phyloP scores from a whole-genome alignment of 2,797 vertebrate species.

The Varecia variegata region DNA sequence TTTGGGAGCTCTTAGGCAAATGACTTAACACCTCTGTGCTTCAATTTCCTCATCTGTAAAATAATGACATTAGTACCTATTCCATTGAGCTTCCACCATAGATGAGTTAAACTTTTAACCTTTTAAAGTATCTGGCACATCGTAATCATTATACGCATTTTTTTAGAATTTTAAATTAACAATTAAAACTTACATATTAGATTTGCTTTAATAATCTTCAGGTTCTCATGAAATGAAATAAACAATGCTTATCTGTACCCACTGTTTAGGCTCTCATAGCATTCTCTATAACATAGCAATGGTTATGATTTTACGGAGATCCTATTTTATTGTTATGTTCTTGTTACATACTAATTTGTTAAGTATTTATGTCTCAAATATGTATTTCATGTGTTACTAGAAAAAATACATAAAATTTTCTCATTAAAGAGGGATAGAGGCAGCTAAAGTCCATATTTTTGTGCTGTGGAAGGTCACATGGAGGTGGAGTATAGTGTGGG shows the following conservation, averaged over 20 bases:
- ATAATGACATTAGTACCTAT: not conserved
- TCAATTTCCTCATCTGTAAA: not conserved
- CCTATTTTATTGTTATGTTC: not conserved
- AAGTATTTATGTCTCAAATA: not conserved
- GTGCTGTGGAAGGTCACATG: not conserved
- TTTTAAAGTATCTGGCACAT: not conserved
- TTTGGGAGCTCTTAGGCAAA: not conserved
- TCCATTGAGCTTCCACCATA: not conserved
- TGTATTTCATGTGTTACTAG: not conserved
- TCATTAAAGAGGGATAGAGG: not conserved
- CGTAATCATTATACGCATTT: not conserved
- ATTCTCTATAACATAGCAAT: not conserved
- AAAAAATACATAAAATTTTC: not conserved
- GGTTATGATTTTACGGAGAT: not conserved
- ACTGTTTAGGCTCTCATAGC: not conserved
- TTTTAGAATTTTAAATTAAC: not conserved
- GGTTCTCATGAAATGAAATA: not conserved
- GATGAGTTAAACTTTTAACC: not conserved
- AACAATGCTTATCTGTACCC: not conserved
- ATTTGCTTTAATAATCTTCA: not conserved
- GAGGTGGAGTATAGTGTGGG: not conserved
- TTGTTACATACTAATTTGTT: not conserved
- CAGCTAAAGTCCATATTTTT: not conserved
- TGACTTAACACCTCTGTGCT: not conserved
- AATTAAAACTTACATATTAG: not conserved